A percentile compares a stretch with the other conserved stretches of the same genome.
phyloP scores from a whole-genome alignment of 2,888 invertebrate genomes.

The Netelia inedita region DNA sequence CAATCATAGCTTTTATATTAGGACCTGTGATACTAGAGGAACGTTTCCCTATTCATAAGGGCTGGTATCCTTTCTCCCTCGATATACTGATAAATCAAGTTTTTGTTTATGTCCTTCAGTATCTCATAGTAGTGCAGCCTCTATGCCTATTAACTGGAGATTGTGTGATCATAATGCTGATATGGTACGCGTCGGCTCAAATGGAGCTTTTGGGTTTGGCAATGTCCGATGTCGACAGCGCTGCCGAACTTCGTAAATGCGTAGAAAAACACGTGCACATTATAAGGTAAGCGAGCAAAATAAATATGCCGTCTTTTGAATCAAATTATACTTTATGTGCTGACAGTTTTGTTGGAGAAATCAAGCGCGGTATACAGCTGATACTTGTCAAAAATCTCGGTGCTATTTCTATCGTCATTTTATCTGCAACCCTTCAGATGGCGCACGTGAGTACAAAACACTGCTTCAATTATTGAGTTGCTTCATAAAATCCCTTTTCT shows the following conservation, averaged over 20 bases:
- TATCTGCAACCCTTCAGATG: slow-evolving; percentile 64
- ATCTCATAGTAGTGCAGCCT: slow-evolving; percentile 71
- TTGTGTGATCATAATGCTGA: slow-evolving; percentile 73
- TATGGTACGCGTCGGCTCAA: slow-evolving; percentile 75
- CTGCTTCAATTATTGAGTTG: neutral
- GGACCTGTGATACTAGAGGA: slow-evolving; percentile 72
- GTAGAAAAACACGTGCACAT: slow-evolving; percentile 73
- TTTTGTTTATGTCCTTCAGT: slow-evolving; percentile 73
- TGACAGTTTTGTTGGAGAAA: slow-evolving; percentile 62
- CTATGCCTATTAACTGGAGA: slow-evolving; percentile 72
- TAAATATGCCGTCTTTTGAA: slow-evolving; percentile 51
- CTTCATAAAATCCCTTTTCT: neutral
- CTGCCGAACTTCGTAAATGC: slow-evolving; percentile 70
- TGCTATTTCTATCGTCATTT: slow-evolving; percentile 53
- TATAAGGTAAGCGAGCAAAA: slow-evolving; percentile 69
- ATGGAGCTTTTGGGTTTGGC: slow-evolving; percentile 75
- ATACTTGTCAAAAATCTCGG: slow-evolving; percentile 66
- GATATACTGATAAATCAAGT: slow-evolving; percentile 66
- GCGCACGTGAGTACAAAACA: slow-evolving; percentile 61
- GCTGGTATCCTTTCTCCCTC: slow-evolving; percentile 77
- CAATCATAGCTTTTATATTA: slow-evolving; percentile 63
- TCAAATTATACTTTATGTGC: slow-evolving; percentile 56
- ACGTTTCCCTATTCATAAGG: slow-evolving; percentile 72
- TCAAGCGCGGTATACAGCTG: slow-evolving; percentile 49
- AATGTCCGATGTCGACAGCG: slow-evolving; percentile 60